These are phyloP conservation scores for Drosophila meridionalis DNA, from an alignment of 2,888 invertebrate genomes.

Conservation along the genomic window DNA sequence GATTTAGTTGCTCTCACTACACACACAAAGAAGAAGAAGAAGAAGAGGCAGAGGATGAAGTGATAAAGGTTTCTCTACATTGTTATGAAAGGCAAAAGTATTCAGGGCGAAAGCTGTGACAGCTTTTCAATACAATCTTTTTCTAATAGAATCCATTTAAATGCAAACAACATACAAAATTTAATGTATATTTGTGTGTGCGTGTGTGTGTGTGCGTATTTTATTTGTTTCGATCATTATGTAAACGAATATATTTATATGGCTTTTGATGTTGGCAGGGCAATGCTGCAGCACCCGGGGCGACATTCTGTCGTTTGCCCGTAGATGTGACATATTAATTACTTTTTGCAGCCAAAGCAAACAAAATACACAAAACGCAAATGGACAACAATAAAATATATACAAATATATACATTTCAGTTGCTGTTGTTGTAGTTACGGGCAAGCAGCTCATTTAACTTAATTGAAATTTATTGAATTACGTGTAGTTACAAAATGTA, in stretches of 20 bases:
- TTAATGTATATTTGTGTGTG: neutral
- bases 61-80: neutral
- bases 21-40: neutral
- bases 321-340: constrained; percentile 57
- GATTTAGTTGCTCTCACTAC: constrained; percentile 2
- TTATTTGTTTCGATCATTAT: constrained; percentile 17
- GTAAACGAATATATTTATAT: constrained; percentile 39
- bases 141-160: constrained; percentile 41
- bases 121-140: constrained; percentile 7
- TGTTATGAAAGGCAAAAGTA: constrained; percentile 9
- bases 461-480: constrained; percentile 49
- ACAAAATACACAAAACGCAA: constrained; percentile 34
- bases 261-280: constrained; percentile 52
- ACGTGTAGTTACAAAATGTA: constrained; percentile 24
- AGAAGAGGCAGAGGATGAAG: neutral
- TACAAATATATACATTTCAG: constrained; percentile 15
- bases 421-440: constrained; percentile 3
- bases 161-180: constrained; percentile 36
- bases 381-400: constrained; percentile 42
- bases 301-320: constrained; percentile 25
- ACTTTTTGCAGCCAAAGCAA: constrained; percentile 39
- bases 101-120: neutral
- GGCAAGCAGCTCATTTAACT: constrained; percentile 47
- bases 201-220: neutral
- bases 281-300: constrained; percentile 18